These are phyloP conservation scores for Petrolisthes manimaculis DNA, from an alignment of 2,888 invertebrate genomes.

Conservation along the genomic window DNA sequence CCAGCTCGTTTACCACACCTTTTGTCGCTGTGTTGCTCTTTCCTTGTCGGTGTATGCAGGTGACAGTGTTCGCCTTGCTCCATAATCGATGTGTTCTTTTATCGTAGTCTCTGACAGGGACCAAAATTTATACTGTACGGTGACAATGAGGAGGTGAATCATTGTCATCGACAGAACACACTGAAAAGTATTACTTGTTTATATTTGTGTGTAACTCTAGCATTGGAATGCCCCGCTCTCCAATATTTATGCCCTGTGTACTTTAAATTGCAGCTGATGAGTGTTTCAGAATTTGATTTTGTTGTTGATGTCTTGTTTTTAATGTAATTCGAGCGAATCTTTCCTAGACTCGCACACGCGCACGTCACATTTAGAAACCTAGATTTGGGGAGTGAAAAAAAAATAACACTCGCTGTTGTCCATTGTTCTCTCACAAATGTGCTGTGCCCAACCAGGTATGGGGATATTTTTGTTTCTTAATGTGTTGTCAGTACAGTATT, in stretches of 20 bases:
- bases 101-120: neutral
- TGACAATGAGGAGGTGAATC: constrained; percentile 30
- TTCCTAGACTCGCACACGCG: constrained; percentile 23
- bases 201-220: constrained; percentile 36
- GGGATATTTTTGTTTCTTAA: constrained; percentile 8
- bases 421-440: constrained; percentile 35
- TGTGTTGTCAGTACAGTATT: constrained; percentile 29
- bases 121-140: constrained; percentile 21
- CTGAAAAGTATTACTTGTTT: constrained; percentile 4
- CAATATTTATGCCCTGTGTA: constrained; percentile 8
- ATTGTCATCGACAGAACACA: constrained; percentile 34
- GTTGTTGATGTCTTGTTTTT: neutral
- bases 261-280: neutral
- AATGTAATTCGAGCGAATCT: constrained; percentile 28
- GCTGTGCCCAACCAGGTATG: constrained; percentile 48
- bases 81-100: constrained; percentile 42
- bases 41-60: constrained; percentile 47
- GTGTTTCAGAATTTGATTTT: constrained; percentile 18
- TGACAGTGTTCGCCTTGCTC: constrained; percentile 33
- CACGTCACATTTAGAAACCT: constrained; percentile 33
- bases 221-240: constrained; percentile 48
- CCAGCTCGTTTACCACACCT: constrained; percentile 3
- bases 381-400: constrained; percentile 30
- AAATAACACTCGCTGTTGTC: constrained; percentile 16
- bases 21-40: neutral